phyloP scores from a whole-genome alignment of 2,113 vertebrate species.

The Poeciliopsis occidentalis region DNA sequence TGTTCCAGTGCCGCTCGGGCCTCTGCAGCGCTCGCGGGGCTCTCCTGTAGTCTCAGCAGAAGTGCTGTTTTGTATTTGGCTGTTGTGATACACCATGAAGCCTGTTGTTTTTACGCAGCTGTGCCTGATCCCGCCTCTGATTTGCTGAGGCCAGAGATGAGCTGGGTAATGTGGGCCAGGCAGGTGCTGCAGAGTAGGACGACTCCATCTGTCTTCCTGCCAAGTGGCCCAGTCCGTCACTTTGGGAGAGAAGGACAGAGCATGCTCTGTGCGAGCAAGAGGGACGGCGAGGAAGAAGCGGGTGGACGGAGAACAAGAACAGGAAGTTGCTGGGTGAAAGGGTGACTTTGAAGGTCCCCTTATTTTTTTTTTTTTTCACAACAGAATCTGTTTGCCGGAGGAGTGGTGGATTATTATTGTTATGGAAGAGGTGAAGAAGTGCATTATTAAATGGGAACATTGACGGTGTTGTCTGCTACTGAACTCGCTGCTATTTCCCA shows the following conservation, averaged over 20 bases:
- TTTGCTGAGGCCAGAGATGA: constrained; percentile 57
- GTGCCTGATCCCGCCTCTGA: constrained; percentile 47
- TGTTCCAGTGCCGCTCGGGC: neutral
- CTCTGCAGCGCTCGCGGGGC: constrained; percentile 2
- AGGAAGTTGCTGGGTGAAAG: constrained; percentile 2
- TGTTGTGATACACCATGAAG: constrained; percentile 30
- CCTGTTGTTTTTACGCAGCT: constrained; percentile 60
- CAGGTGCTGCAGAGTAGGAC: constrained; percentile 59
- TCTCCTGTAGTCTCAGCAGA: constrained; percentile 12
- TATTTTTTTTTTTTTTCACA: constrained; percentile 33
- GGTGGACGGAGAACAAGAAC: constrained; percentile 6
- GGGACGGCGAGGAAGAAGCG: neutral
- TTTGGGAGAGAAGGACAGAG: constrained; percentile 26
- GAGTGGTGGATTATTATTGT: neutral
- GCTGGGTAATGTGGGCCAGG: constrained; percentile 56
- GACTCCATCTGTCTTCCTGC: constrained; percentile 48
- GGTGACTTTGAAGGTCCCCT: constrained; percentile 22
- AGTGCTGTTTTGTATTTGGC: constrained; percentile 39
- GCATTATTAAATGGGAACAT: constrained; percentile 21
- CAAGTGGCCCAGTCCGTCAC: constrained; percentile 46
- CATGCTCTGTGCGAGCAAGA: constrained; percentile 22
- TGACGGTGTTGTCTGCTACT: constrained; percentile 42
- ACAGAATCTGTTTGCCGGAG: neutral
- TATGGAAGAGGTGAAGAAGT: constrained; percentile 15
- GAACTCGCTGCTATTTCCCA: constrained; percentile 39